phyloP scores from a whole-genome alignment of 2,113 vertebrate genomes.

The Vombatus ursinus region DNA sequence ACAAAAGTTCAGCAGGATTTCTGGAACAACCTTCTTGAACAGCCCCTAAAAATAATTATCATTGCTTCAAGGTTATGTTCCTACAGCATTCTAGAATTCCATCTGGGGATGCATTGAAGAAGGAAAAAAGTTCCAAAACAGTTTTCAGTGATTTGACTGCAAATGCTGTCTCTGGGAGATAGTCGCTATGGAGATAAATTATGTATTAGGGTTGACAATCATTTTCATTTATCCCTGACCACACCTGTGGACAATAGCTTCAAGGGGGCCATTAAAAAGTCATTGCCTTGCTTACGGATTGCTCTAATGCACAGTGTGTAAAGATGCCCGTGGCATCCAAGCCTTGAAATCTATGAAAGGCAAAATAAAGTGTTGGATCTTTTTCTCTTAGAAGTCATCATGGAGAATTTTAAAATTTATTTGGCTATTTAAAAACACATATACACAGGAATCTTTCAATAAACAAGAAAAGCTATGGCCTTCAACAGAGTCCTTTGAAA shows the following conservation, averaged over 20 bases:
- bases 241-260: neutral
- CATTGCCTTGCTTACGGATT: neutral
- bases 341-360: slow-evolving; percentile 24
- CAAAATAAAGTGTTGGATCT: neutral
- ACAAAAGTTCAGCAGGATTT: neutral
- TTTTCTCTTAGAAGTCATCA: neutral
- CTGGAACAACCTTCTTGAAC: neutral
- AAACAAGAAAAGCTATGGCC: neutral
- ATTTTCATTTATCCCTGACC: slow-evolving; percentile 39
- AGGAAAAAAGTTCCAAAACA: neutral
- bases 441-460: neutral
- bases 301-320: neutral
- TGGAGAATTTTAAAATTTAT: neutral
- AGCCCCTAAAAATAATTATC: slow-evolving; percentile 37
- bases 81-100: slow-evolving; percentile 49
- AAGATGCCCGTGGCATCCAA: neutral
- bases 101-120: slow-evolving; percentile 48
- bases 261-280: neutral
- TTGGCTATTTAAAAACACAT: neutral
- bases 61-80: slow-evolving; percentile 51
- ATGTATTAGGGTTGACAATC: slow-evolving; percentile 3
- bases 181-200: slow-evolving; percentile 44
- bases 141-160: slow-evolving; percentile 19
- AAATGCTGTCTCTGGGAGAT: slow-evolving; percentile 42
- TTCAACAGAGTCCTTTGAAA: neutral